These are phyloP conservation scores for Aphodius granarius DNA, from an alignment of 2,888 invertebrate genomes.

Conservation along the genomic window DNA sequence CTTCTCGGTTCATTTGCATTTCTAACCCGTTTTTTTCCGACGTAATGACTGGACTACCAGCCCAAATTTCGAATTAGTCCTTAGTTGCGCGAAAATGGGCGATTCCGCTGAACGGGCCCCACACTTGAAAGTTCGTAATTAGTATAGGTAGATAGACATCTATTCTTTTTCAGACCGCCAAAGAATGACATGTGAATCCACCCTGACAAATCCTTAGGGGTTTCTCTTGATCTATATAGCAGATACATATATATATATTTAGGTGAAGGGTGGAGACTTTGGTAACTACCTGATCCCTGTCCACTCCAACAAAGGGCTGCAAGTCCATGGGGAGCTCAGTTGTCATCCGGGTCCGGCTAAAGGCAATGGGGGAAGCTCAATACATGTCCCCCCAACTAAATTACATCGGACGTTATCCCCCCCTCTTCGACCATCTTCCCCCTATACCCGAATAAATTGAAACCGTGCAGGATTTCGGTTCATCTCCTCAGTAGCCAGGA, in stretches of 20 bases:
- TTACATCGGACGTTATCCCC: not conserved
- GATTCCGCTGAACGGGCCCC: too few relatives aligned
- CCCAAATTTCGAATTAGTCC: too few relatives aligned
- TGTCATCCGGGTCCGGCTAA: not conserved
- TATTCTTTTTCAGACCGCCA: not conserved
- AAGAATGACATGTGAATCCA: not conserved
- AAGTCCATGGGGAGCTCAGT: not conserved
- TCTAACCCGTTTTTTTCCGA: too few relatives aligned
- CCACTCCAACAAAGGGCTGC: not conserved
- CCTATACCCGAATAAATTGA: conserved; percentile 2
- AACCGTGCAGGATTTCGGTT: conserved; percentile 12
- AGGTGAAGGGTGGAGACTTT: not conserved
- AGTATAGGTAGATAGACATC: too few relatives aligned
- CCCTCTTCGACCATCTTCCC: not conserved
- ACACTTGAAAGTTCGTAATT: too few relatives aligned
- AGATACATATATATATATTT: not conserved
- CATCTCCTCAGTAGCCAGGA: conserved; percentile 2
- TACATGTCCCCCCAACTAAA: not conserved
- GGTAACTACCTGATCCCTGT: not conserved
- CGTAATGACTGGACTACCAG: too few relatives aligned
- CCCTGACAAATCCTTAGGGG: not conserved
- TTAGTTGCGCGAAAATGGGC: too few relatives aligned
- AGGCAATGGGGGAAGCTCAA: not conserved
- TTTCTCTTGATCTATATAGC: not conserved
- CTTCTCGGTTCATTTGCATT: too few relatives aligned